Base-by-base conservation (phyloP, 2,797 vertebrate genomes). In the Anabacerthia variegaticeps region DNA sequence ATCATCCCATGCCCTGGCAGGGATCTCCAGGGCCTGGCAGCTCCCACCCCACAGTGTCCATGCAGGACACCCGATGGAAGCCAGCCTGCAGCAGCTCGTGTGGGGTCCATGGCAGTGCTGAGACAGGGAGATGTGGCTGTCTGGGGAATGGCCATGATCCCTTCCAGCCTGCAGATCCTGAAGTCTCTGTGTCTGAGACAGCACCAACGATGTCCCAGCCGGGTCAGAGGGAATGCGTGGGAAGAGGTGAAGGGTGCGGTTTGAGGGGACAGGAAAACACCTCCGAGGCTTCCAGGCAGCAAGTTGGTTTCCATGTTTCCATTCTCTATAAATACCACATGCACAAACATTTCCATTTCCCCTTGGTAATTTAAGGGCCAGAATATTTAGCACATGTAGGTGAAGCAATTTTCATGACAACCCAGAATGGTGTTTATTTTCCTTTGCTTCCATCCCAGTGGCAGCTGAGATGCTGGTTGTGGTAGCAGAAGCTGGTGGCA, bases 121-220 rank as follows among this genome's bases (percentile, higher is more conserved):
- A 0, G 4, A 1, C 17, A 2, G 39, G 1, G 65, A 20, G 36
- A 0, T 3, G 48, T 0, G 6, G 30, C 36, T 48, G 22, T 44
- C 9, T 4, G 36, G 18, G 10, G 8, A 17, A 6, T 0, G 1
- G 26, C 1, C 26, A 8, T 0, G 36, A 1, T 7, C 9, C 10
- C 12, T 22, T 5, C 4, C 3, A 54, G 27, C 22, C 43, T 3
- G 16, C 37, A 19, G 14, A 14, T 14, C 14, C 26, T 7, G 3
- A 27, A 18, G 8, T 13, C 13, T 51, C 6, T 36, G 0, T 3
- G 10, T 3, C 7, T 8, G 36, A 15, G 14, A 0, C 34, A 3
- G 46, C 9, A 1, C 3, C 16, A 4, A 1, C 28, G 7, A 7
- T 16, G 34, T 10, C 11, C 46, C 6, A 12, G 0, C 7, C 3